phyloP scores from a whole-genome alignment of 1,140 invertebrate species.

The Pseudomyrmex gracilis region DNA sequence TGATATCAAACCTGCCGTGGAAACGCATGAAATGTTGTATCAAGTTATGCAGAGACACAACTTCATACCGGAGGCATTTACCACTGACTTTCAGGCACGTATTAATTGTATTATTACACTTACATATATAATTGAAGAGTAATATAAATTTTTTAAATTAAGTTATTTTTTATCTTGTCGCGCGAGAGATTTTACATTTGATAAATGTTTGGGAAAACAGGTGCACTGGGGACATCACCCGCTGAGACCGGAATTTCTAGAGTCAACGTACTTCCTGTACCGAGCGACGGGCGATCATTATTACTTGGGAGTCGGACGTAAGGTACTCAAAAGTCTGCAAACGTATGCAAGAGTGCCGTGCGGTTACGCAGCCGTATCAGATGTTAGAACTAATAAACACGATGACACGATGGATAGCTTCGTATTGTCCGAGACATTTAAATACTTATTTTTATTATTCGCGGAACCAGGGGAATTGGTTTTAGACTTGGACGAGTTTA shows the following conservation, averaged over 20 bases:
- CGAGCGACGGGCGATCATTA: constrained; percentile 97
- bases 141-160: too few relatives aligned
- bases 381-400: constrained; percentile 94
- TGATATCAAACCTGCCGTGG: constrained; percentile 97
- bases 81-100: constrained; percentile 94
- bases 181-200: too few relatives aligned
- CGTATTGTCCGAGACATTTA: constrained; percentile 98
- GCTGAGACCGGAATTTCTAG: constrained; percentile 98
- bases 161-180: too few relatives aligned
- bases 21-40: constrained; percentile 98
- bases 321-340: constrained; percentile 96
- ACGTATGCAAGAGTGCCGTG: constrained; percentile 96
- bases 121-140: too few relatives aligned
- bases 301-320: constrained; percentile 97
- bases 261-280: constrained; percentile 99
- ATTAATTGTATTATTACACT: background rate
- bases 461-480: constrained; percentile 94
- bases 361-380: constrained; percentile 98
- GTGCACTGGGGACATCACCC: constrained; percentile 99
- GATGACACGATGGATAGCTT: constrained; percentile 99
- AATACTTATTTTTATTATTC: constrained; percentile 98
- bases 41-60: constrained; percentile 98
- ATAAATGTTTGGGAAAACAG: constrained; percentile 80
- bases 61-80: constrained; percentile 99
- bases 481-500: constrained; percentile 97